These are phyloP conservation scores for Philaethria dido DNA, from an alignment of 2,888 invertebrate genomes.

Conservation along the genomic window DNA sequence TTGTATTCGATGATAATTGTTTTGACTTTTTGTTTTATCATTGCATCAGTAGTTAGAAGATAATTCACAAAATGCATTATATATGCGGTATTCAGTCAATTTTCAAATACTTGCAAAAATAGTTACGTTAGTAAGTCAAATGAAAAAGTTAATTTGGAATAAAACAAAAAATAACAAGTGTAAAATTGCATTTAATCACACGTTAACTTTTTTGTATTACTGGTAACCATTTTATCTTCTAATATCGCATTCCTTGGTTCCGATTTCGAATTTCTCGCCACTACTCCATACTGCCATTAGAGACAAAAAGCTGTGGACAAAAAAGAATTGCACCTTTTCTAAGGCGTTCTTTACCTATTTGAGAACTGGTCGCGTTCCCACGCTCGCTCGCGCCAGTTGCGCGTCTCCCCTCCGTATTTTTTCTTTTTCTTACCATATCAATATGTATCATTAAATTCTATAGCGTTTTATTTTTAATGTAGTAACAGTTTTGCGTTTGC, in stretches of 20 bases:
- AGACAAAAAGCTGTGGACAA: conserved; percentile 66
- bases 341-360: conserved; percentile 76
- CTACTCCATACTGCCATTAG: conserved; percentile 59
- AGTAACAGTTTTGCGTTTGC: conserved; percentile 28
- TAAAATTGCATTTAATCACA: conserved; percentile 22
- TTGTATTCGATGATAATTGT: neutral
- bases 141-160: neutral
- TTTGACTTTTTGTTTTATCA: neutral
- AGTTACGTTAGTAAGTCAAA: neutral
- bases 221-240: conserved; percentile 39
- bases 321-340: conserved; percentile 82
- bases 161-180: neutral
- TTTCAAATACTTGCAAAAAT: neutral
- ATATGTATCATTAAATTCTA: conserved; percentile 46
- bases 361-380: conserved; percentile 81
- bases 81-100: neutral
- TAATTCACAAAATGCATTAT: neutral
- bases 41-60: neutral
- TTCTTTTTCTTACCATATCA: conserved; percentile 64
- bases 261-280: conserved; percentile 56
- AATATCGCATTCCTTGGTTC: conserved; percentile 58
- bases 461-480: conserved; percentile 33
- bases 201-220: conserved; percentile 30
- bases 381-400: conserved; percentile 83
- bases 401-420: conserved; percentile 71